These are phyloP conservation scores for Coregonus clupeaformis DNA, from an alignment of 2,113 vertebrate genomes.

Conservation along the genomic window DNA sequence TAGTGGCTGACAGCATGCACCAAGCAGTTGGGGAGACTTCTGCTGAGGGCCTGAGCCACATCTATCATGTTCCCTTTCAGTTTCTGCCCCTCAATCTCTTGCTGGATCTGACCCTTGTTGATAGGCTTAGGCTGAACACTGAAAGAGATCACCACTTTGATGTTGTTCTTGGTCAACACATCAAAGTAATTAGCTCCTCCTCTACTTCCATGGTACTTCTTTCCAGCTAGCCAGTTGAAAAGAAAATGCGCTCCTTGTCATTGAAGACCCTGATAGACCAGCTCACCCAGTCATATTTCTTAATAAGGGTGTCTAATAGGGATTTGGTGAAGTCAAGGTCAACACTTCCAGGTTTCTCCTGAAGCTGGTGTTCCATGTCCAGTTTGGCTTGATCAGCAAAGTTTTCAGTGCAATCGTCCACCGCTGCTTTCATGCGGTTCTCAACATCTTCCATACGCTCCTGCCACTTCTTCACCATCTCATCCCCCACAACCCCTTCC, in stretches of 20 bases:
- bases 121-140: constrained; percentile 67
- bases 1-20: constrained; percentile 75
- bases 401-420: constrained; percentile 74
- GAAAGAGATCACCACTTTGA: constrained; percentile 75
- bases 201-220: constrained; percentile 69
- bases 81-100: constrained; percentile 68
- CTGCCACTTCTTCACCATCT: constrained; percentile 75
- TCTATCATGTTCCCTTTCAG: constrained; percentile 72
- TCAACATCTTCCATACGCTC: constrained; percentile 73
- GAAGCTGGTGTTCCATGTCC: constrained; percentile 64
- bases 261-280: constrained; percentile 75
- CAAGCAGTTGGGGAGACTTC: constrained; percentile 66
- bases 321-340: constrained; percentile 58
- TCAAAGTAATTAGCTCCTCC: constrained; percentile 73
- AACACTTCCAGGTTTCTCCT: constrained; percentile 49
- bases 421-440: constrained; percentile 74
- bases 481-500: constrained; percentile 64
- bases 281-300: constrained; percentile 79
- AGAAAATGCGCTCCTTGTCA: constrained; percentile 66
- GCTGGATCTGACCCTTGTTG: constrained; percentile 67
- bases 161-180: constrained; percentile 67
- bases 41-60: constrained; percentile 62
- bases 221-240: constrained; percentile 79
- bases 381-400: constrained; percentile 73
- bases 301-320: constrained; percentile 60